These are phyloP conservation scores for Gallinago nigripennis DNA, from an alignment of 2,797 vertebrate species.

Conservation along the genomic window DNA sequence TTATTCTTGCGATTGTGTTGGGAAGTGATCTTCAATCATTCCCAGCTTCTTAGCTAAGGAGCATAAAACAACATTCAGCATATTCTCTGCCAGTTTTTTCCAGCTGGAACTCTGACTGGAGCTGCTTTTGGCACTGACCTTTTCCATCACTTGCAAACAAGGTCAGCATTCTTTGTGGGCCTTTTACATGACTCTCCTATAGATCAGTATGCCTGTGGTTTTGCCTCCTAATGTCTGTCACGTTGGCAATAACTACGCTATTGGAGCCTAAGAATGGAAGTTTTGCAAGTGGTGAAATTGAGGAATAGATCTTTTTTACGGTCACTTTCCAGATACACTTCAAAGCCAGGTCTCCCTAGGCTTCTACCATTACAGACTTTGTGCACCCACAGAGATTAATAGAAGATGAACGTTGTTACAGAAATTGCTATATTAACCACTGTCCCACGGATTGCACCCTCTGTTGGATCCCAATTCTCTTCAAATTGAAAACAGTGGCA, in stretches of 20 bases:
- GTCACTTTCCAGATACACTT: not conserved
- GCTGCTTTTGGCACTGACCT: constrained; percentile 19
- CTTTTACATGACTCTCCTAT: not conserved
- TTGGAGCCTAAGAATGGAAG: not conserved
- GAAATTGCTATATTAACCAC: constrained; percentile 7
- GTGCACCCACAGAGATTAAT: not conserved
- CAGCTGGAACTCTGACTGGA: constrained; percentile 2
- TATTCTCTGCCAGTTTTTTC: not conserved
- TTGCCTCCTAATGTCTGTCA: not conserved
- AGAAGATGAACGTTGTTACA: not conserved
- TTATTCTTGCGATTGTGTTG: not conserved
- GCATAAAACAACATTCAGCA: not conserved
- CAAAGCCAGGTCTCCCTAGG: constrained; percentile 1
- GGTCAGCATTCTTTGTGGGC: constrained; percentile 9
- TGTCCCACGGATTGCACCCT: not conserved
- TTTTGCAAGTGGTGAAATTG: not conserved
- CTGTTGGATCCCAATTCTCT: not conserved
- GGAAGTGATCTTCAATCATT: not conserved
- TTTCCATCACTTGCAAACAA: constrained; percentile 35
- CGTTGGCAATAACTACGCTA: not conserved
- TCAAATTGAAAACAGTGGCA: not conserved
- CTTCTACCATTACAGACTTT: not conserved
- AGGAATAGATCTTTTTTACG: not conserved
- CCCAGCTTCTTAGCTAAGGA: not conserved
- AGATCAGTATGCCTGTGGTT: not conserved